A percentile compares a stretch with the other conserved stretches of the same genome.
Conservation (phyloP, 2,113 vertebrate genomes). For the Poeciliopsis turrubarensis region DNA sequence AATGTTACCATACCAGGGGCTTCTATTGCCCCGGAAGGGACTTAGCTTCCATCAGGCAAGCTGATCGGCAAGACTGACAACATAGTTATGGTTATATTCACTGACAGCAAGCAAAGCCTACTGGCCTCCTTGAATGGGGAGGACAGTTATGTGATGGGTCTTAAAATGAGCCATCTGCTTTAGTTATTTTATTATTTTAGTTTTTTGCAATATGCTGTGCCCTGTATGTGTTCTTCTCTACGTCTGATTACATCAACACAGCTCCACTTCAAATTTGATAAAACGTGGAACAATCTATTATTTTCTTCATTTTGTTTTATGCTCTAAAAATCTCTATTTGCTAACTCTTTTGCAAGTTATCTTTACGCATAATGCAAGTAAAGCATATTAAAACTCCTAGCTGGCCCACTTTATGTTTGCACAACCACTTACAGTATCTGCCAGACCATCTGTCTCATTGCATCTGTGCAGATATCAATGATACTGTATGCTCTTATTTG, state of each 20-base stretch:
- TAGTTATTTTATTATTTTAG: conserved; percentile 15
- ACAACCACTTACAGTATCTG: conserved; percentile 39
- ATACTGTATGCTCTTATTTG: conserved; percentile 39
- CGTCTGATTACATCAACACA: not conserved
- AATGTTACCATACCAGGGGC: conserved; percentile 74
- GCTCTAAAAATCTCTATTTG: not conserved
- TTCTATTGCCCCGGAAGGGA: conserved; percentile 61
- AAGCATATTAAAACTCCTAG: not conserved
- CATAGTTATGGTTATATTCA: conserved; percentile 73
- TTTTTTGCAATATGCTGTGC: conserved; percentile 9
- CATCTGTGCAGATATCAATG: conserved; percentile 50
- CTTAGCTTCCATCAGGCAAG: conserved; percentile 60
- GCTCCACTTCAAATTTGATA: not conserved
- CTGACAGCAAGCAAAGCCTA: conserved; percentile 73
- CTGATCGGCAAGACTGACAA: conserved; percentile 73
- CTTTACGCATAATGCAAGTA: not conserved
- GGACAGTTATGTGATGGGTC: conserved; percentile 55
- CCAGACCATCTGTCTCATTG: conserved; percentile 56
- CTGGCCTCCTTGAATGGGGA: conserved; percentile 65
- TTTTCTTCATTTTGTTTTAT: not conserved
- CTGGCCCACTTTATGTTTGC: conserved; percentile 7
- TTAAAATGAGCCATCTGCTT: conserved; percentile 52
- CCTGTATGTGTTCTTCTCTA: conserved; percentile 9
- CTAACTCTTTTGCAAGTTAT: not conserved
- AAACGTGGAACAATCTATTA: not conserved